Evolutionary conservation across 2,888 invertebrate genomes (phyloP), one percentile per base, ranked within the genome.

Genomic region (Cosmia trapezina): DNA sequence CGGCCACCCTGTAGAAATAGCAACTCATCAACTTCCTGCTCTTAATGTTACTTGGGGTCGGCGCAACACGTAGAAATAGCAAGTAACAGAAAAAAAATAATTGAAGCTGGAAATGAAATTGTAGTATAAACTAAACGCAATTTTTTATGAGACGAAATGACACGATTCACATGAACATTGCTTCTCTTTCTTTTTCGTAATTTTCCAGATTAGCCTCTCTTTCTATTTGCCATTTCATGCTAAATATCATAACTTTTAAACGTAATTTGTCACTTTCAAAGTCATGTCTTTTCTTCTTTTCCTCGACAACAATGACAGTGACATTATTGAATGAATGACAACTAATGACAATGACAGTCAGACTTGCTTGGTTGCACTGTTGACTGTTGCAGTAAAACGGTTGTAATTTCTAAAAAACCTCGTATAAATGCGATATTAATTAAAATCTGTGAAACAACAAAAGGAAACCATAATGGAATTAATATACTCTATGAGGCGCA

Each of bases 401-500:
- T 59, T 70, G 14, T 41, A 22, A 41, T 45, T 61, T 63, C 5
- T 14, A 41, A 11, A 14, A 14, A 70, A 56, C 19, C 14, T 45
- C 33, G 12, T 49, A 0, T 45, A 54, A 43, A 81, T 43, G 47
- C 33, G 1, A 4, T n/a, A 43, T 4, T 54, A 56, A 28, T 61
- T 33, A 2, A 6, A 43, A 59, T 53, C 33, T 12, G 65, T 56
- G 57, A 69, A n/a, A 22, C 6, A 22, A 62, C 14, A 54, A 12
- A 7, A 62, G 11, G 2, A 43, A 41, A 33, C 12, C 22, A 87
- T 77, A 74, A 96, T 97, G 96, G 96, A 97, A 83, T 90, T 96
- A 59, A 92, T 97, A 78, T 96, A 96, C 88, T 96, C 96, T 1
- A 95, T 96, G 93, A 93, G 95, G 83, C 94, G 96, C 9, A 96